A percentile compares a stretch with the other conserved stretches of the same genome.
phyloP scores from a whole-genome alignment of 2,113 vertebrate genomes.

The Entomyzon cyanotis region DNA sequence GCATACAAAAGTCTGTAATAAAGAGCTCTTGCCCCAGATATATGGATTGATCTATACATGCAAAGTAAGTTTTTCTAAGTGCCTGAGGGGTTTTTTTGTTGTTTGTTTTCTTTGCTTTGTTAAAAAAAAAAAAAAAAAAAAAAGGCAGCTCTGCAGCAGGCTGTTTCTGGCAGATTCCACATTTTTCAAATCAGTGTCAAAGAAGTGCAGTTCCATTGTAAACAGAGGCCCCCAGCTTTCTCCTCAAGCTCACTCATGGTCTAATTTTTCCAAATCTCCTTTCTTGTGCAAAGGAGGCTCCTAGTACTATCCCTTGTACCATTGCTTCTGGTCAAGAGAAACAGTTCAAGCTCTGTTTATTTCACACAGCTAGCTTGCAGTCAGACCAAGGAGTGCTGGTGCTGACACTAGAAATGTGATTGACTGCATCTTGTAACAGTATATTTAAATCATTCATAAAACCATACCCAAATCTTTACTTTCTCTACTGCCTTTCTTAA shows the following conservation, averaged over 20 bases:
- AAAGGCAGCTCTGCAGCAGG: neutral
- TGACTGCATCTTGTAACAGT: neutral
- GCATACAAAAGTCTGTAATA: neutral
- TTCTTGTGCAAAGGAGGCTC: neutral
- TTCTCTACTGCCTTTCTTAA: neutral
- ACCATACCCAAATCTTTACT: neutral
- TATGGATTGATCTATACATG: neutral
- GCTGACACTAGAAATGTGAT: neutral
- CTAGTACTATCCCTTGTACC: neutral
- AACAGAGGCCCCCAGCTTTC: neutral
- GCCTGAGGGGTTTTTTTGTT: rapidly evolving
- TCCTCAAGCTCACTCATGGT: neutral
- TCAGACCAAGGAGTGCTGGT: neutral
- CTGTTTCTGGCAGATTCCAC: neutral
- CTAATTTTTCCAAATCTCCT: neutral
- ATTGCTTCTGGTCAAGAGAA: neutral
- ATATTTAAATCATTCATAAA: neutral
- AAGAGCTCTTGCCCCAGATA: neutral
- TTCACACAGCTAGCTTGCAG: neutral
- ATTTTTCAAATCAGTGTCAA: neutral
- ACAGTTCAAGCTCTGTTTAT: neutral
- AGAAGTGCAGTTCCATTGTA: neutral
- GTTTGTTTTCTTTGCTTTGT: neutral
- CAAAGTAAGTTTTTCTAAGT: neutral
- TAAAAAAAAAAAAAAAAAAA: too few relatives aligned